Conservation (phyloP, 2,113 vertebrate species). For the Oxyruncus cristatus region DNA sequence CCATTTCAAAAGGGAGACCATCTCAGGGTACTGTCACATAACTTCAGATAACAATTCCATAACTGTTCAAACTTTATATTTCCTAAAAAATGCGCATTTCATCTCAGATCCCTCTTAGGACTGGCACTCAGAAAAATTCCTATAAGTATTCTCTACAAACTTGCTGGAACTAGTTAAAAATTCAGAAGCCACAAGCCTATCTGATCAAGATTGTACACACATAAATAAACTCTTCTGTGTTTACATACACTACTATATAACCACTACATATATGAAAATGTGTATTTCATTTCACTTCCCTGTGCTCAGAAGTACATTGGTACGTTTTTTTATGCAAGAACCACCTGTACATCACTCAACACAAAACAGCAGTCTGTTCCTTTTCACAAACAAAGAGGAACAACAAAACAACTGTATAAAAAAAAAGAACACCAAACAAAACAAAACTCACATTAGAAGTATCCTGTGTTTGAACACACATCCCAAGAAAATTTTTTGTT, state of each 20-base stretch:
- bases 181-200: not conserved
- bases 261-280: accelerated
- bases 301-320: not conserved
- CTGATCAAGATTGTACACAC: not conserved
- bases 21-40: not conserved
- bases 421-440: not conserved
- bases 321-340: not conserved
- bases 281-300: not conserved
- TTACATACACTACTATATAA: not conserved
- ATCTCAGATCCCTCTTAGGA: not conserved
- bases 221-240: not conserved
- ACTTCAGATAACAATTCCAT: not conserved
- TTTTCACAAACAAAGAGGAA: not conserved
- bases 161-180: not conserved
- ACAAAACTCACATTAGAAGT: not conserved
- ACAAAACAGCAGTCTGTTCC: not conserved
- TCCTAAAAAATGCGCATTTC: not conserved
- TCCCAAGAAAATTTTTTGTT: not conserved
- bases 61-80: not conserved
- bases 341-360: not conserved
- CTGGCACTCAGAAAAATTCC: not conserved
- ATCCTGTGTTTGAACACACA: not conserved
- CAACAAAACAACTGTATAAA: not conserved
- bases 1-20: not conserved
- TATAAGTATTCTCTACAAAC: not conserved